Percentiles rank a stretch among this genome's conserved stretches.
These are phyloP conservation scores for Ophiothrix spiculata DNA, from an alignment of 35 echinoderm and acorn worm species.

Conservation along the genomic window DNA sequence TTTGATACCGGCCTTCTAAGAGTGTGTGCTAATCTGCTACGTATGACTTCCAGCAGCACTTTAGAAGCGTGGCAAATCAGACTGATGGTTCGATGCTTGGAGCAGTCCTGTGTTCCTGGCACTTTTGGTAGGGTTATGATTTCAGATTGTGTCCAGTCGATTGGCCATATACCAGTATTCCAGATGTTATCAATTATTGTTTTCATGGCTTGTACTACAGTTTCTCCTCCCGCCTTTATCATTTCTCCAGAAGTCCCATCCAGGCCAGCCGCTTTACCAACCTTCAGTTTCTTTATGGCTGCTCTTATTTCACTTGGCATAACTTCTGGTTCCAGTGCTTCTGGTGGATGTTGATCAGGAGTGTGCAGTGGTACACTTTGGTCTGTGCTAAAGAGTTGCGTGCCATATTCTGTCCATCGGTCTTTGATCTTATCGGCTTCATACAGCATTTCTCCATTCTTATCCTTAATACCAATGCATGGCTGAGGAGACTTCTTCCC, in stretches of 20 bases:
- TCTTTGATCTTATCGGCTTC: constrained; percentile 22
- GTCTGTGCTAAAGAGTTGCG: constrained; percentile 24
- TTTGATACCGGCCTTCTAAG: too few relatives aligned
- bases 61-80: constrained; percentile 43
- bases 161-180: constrained; percentile 38
- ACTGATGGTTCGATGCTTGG: constrained; percentile 43
- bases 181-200: constrained; percentile 46
- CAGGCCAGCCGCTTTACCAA: constrained; percentile 27
- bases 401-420: constrained; percentile 20
- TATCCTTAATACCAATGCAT: neutral
- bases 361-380: neutral
- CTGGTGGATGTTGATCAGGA: constrained; percentile 27
- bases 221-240: constrained; percentile 40
- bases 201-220: constrained; percentile 41
- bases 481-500: neutral
- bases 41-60: constrained; percentile 23
- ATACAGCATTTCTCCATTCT: constrained; percentile 15
- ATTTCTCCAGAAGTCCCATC: constrained; percentile 44
- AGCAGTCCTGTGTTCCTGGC: constrained; percentile 38
- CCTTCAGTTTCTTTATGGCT: constrained; percentile 23
- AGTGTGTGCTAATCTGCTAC: constrained; percentile 33
- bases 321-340: constrained; percentile 18
- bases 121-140: constrained; percentile 7
- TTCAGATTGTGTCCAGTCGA: constrained; percentile 45
- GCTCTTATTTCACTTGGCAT: constrained; percentile 29